Conservation (phyloP, 2,797 vertebrate genomes). For the Setipinna tenuifilis region DNA sequence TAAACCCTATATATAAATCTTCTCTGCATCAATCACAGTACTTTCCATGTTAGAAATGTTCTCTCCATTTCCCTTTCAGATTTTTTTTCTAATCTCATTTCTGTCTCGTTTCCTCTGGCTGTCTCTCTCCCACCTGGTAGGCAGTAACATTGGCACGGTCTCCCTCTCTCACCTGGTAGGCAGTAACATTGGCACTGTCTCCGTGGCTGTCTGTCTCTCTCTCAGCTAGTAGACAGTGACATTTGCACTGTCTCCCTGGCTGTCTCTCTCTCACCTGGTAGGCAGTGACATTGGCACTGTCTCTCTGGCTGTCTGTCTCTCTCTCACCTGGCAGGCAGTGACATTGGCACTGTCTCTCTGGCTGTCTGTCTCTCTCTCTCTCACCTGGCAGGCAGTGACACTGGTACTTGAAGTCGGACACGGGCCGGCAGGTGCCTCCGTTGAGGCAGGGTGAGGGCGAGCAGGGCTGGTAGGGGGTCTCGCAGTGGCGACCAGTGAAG, state of each 20-base stretch:
- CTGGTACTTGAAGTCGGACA: neutral
- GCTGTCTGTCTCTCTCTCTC: neutral
- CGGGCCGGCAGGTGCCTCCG: conserved; percentile 52
- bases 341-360: conserved; percentile 39
- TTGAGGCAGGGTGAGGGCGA: conserved; percentile 88
- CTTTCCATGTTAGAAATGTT: neutral
- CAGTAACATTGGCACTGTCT: conserved; percentile 72
- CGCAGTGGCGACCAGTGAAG: conserved; percentile 85
- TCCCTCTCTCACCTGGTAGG: conserved; percentile 73
- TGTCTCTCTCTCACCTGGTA: too few species aligned
- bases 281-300: neutral
- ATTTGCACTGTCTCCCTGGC: too few species aligned
- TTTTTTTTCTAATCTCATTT: neutral
- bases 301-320: too few species aligned
- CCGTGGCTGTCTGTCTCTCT: too few species aligned
- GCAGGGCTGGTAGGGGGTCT: conserved; percentile 84
- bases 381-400: conserved; percentile 60
- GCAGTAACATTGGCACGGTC: conserved; percentile 86
- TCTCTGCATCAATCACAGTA: neutral
- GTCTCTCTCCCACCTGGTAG: conserved; percentile 81
- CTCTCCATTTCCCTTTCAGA: neutral
- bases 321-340: conserved; percentile 54
- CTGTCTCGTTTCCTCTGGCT: neutral
- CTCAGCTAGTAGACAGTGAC: neutral
- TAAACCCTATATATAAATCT: neutral